Evolutionary conservation across 1,140 invertebrate species (phyloP).

Genomic region (Bombus confusus): DNA sequence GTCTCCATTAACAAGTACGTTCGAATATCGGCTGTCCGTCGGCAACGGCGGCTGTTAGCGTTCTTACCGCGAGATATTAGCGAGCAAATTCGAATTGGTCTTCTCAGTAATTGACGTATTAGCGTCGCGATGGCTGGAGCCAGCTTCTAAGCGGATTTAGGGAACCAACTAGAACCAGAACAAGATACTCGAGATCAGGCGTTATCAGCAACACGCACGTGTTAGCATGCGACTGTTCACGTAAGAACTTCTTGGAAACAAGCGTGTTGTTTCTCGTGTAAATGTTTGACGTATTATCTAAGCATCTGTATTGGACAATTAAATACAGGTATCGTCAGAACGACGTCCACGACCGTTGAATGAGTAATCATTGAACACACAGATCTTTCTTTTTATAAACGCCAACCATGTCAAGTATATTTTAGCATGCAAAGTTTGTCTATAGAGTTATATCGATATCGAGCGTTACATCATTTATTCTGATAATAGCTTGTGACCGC

Average conservation of each 20-base stretch:
- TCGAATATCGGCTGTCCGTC: not conserved
- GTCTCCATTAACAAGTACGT: not conserved
- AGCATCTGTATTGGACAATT: not conserved
- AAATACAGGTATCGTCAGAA: not conserved
- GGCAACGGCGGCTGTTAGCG: not conserved
- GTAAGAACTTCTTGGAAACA: not conserved
- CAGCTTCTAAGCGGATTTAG: slow-evolving; percentile 39
- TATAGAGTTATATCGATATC: not conserved
- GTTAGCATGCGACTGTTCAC: not conserved
- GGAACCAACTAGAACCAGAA: slow-evolving; percentile 36
- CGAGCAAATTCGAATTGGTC: slow-evolving; percentile 30
- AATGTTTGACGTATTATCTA: not conserved
- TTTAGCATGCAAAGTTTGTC: slow-evolving; percentile 1
- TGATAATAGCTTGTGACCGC: not conserved
- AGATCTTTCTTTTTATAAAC: not conserved
- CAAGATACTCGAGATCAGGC: slow-evolving; percentile 18
- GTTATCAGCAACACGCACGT: slow-evolving; percentile 19
- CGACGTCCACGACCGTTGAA: not conserved
- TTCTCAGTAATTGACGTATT: slow-evolving; percentile 39
- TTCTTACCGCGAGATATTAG: slow-evolving; percentile 25
- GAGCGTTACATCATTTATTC: not conserved
- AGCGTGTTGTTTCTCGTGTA: not conserved
- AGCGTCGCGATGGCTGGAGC: not conserved
- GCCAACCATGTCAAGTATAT: not conserved
- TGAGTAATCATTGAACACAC: not conserved